Conservation (phyloP, 37 sponge, comb jelly and placozoan genomes). For the Crambe crambe region DNA sequence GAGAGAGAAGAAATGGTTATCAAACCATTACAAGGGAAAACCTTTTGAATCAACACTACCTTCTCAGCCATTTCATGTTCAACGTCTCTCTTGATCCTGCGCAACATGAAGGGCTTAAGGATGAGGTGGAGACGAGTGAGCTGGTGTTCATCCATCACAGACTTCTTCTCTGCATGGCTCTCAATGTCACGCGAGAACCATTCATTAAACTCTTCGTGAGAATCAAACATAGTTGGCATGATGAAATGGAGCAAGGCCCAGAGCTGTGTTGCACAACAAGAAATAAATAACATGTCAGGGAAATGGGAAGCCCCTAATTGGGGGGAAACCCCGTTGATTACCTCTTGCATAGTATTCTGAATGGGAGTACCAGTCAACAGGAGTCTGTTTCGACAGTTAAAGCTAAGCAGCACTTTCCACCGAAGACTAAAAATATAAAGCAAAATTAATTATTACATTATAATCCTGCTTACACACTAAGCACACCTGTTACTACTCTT, state of each 20-base stretch:
- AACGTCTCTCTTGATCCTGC: constrained; percentile 91
- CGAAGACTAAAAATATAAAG: constrained; percentile 48
- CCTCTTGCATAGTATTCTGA: constrained; percentile 98
- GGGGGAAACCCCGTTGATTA: too few species aligned
- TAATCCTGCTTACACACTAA: not conserved
- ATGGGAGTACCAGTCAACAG: constrained; percentile 95
- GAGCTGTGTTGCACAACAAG: too few species aligned
- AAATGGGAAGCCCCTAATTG: too few species aligned
- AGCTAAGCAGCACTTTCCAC: constrained; percentile 89
- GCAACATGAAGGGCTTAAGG: constrained; percentile 97
- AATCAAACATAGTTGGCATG: constrained; percentile 97
- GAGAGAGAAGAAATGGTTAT: not conserved
- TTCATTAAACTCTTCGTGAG: constrained; percentile 94
- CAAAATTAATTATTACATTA: not conserved
- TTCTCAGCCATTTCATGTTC: constrained; percentile 97
- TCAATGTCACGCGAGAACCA: constrained; percentile 98
- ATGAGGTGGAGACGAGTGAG: constrained; percentile 93
- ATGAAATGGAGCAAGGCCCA: constrained; percentile 98
- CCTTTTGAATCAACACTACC: constrained; percentile 16
- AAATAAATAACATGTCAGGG: too few species aligned
- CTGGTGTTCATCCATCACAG: constrained; percentile 83
- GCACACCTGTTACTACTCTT: constrained; percentile 85
- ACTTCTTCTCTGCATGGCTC: constrained; percentile 88
- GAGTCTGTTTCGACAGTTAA: constrained; percentile 93
- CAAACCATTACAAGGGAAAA: not conserved